Evolutionary conservation across 2,113 vertebrate species (phyloP).

Genomic region (Accipiter cooperii): DNA sequence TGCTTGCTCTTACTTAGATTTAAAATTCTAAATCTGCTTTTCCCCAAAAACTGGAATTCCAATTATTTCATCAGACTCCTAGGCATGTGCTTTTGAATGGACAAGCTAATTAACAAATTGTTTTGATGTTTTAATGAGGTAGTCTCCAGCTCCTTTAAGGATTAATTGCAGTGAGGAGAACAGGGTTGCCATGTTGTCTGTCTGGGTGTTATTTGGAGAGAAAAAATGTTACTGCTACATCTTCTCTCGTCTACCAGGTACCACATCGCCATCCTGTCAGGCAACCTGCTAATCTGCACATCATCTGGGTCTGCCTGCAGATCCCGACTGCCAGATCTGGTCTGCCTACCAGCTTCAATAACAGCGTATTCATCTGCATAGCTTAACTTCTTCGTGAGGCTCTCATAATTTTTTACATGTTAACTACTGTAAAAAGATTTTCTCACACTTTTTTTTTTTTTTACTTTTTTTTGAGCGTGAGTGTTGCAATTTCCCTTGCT

Average conservation of each 20-base stretch:
- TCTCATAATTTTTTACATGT: background rate
- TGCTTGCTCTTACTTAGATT: background rate
- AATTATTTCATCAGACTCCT: background rate
- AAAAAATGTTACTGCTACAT: background rate
- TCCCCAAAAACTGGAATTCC: background rate
- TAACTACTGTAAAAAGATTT: background rate
- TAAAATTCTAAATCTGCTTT: background rate
- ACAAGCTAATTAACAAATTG: background rate
- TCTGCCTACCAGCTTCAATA: background rate
- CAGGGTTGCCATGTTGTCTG: background rate
- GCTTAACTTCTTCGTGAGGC: background rate
- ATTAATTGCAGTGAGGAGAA: background rate
- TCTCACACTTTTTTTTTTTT: background rate
- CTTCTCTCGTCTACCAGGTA: background rate
- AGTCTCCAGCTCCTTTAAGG: background rate
- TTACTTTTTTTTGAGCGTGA: background rate
- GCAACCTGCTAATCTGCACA: background rate
- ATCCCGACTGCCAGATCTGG: background rate
- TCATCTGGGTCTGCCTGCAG: background rate
- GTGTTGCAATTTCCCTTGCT: background rate
- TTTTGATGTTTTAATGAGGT: background rate
- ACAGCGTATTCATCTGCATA: background rate
- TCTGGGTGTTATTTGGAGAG: background rate
- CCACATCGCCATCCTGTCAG: background rate
- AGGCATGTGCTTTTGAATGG: background rate